These are phyloP conservation scores for Euzetes globulus DNA, from an alignment of 2,888 invertebrate genomes.

Conservation along the genomic window DNA sequence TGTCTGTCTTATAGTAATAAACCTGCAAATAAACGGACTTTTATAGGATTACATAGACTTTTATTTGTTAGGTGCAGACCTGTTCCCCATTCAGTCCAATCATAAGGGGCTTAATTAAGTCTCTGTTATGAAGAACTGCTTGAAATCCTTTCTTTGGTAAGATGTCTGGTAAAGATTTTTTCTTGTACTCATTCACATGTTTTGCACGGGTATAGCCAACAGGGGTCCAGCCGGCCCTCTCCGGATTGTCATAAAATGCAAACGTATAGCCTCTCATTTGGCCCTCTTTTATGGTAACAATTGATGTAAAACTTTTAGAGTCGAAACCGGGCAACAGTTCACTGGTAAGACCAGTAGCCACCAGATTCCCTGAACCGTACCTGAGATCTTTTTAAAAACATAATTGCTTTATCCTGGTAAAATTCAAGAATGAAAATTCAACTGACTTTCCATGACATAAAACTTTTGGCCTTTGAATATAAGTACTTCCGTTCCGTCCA, in stretches of 20 bases:
- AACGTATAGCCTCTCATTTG: background rate
- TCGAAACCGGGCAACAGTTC: background rate
- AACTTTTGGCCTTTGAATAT: background rate
- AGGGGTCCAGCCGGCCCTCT: background rate
- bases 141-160: background rate
- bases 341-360: background rate
- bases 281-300: conserved; percentile 2
- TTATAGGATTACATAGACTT: background rate
- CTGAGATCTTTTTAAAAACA: background rate
- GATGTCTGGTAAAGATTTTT: background rate
- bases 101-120: background rate
- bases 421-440: background rate
- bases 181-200: background rate
- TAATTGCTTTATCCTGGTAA: background rate
- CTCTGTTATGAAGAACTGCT: background rate
- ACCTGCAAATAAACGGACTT: background rate
- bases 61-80: background rate
- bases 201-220: background rate
- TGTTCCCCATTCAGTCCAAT: background rate
- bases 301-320: background rate
- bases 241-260: background rate
- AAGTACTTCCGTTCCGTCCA: background rate
- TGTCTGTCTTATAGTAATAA: background rate
- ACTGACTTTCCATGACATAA: conserved; percentile 13
- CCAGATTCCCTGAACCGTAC: background rate